A percentile compares a stretch with the other conserved stretches of the same genome.
phyloP scores from a whole-genome alignment of 2,113 vertebrate genomes.

The Caranx melampygus region DNA sequence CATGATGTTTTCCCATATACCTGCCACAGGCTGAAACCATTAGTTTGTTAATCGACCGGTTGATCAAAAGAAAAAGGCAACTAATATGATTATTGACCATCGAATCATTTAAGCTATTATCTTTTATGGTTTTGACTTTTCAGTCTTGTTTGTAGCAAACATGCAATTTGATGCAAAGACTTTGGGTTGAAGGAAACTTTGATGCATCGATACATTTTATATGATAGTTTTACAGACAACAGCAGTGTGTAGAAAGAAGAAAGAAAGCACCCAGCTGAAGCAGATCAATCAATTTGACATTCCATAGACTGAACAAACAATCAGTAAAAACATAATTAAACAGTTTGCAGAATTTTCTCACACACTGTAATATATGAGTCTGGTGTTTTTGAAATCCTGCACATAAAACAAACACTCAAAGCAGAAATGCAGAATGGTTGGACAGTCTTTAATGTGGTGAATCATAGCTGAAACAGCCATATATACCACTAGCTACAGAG shows the following conservation, averaged over 20 bases:
- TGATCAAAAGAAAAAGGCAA: neutral
- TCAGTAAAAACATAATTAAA: neutral
- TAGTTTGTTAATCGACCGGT: neutral
- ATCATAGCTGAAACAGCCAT: slow-evolving; percentile 29
- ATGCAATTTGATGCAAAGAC: neutral
- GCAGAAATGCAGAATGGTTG: neutral
- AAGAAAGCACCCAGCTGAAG: no score
- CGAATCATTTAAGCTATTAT: neutral
- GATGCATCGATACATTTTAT: no score
- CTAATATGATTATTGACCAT: neutral
- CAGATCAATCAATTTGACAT: no score
- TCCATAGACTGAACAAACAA: no score
- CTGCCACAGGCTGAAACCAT: neutral
- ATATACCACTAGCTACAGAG: slow-evolving; percentile 24
- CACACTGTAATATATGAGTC: neutral
- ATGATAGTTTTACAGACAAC: no score
- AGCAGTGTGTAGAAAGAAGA: no score
- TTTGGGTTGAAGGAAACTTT: no score
- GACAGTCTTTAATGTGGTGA: slow-evolving; percentile 4
- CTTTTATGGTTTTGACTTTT: neutral
- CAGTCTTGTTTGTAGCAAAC: neutral
- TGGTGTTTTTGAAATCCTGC: neutral
- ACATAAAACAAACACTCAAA: neutral
- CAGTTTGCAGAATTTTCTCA: neutral
- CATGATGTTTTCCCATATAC: neutral